Evolutionary conservation across 2,888 invertebrate genomes (phyloP).

Genomic region (Phortica okadai): DNA sequence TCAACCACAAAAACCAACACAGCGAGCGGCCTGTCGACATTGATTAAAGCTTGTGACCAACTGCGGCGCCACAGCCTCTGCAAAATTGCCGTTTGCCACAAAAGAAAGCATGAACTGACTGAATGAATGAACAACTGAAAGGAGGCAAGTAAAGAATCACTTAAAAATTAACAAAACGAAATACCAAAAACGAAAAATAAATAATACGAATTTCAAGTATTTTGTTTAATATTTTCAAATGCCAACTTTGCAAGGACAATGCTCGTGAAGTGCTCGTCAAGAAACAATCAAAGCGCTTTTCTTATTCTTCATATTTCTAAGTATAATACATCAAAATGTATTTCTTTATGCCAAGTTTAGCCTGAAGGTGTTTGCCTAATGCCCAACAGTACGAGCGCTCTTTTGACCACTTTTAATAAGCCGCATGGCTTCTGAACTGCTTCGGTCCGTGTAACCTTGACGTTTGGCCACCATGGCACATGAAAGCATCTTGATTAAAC

Average conservation of each 20-base stretch:
- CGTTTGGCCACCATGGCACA: neutral
- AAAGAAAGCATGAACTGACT: too few species aligned
- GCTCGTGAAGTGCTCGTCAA: neutral
- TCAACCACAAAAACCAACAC: neutral
- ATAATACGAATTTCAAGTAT: neutral
- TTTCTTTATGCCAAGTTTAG: neutral
- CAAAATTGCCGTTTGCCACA: too few species aligned
- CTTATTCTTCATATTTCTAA: neutral
- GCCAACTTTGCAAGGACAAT: neutral
- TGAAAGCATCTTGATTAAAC: neutral
- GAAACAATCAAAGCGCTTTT: neutral
- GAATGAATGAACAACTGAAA: too few species aligned
- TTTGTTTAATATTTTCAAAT: neutral
- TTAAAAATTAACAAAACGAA: neutral
- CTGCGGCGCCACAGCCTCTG: neutral
- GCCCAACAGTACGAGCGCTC: neutral
- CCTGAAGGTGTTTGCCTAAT: constrained; percentile 16
- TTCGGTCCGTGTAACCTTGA: neutral
- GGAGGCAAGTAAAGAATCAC: neutral
- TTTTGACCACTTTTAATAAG: constrained; percentile 2
- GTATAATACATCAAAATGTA: neutral
- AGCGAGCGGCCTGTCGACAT: neutral
- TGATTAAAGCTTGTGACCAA: neutral
- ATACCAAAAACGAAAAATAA: neutral
- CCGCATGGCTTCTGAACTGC: neutral